Evolutionary conservation across 2,113 vertebrate genomes (phyloP).

Genomic region (Dolichotis patagonum): DNA sequence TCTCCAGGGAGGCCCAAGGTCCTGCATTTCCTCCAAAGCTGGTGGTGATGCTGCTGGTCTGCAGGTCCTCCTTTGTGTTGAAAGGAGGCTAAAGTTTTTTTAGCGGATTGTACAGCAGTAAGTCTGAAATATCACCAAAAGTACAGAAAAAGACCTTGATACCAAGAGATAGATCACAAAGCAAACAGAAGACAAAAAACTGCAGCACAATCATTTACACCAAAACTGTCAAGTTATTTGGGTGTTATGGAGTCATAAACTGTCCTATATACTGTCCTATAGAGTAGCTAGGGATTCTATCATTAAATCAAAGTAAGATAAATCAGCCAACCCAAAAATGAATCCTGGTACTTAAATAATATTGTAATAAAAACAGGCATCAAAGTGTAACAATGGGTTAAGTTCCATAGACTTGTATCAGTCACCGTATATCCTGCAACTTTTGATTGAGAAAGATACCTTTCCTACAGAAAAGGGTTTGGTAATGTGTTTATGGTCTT

Average conservation of each 20-base stretch:
- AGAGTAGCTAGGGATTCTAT: not conserved
- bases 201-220: not conserved
- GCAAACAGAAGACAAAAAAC: not conserved
- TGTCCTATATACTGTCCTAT: not conserved
- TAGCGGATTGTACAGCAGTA: not conserved
- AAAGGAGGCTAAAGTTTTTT: not conserved
- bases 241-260: not conserved
- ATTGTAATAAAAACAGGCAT: constrained; percentile 33
- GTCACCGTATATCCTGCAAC: not conserved
- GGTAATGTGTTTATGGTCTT: constrained; percentile 11
- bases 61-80: not conserved
- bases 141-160: not conserved
- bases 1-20: not conserved
- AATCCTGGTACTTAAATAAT: not conserved
- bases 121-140: not conserved
- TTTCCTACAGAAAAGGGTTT: not conserved
- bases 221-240: not conserved
- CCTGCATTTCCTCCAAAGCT: constrained; percentile 5
- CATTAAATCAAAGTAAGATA: not conserved
- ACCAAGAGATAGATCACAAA: not conserved
- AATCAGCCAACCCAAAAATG: constrained; percentile 26
- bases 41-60: not conserved
- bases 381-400: constrained; percentile 19
- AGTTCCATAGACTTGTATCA: not conserved
- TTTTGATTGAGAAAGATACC: not conserved